phyloP scores from a whole-genome alignment of 1,140 invertebrate genomes.

The Ceratina calcarata region DNA sequence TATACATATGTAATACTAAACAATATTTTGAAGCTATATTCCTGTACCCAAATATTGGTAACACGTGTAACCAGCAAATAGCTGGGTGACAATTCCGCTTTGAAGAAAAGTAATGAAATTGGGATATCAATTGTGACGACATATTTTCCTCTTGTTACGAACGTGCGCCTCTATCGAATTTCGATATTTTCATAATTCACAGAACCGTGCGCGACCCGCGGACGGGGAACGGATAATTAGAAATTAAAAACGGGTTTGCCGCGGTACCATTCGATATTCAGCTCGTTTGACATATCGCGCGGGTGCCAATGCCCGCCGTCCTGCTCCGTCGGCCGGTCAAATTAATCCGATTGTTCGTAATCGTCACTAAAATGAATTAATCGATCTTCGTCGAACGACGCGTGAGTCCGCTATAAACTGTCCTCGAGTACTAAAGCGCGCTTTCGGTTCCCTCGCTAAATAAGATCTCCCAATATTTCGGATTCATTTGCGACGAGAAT shows the following conservation, averaged over 20 bases:
- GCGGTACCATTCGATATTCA: conserved; percentile 7
- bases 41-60: no score
- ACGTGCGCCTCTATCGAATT: not conserved
- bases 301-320: not conserved
- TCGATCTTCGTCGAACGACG: conserved; percentile 24
- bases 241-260: conserved; percentile 14
- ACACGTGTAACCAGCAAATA: no score
- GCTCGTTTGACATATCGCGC: not conserved
- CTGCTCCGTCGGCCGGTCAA: conserved; percentile 20
- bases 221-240: not conserved
- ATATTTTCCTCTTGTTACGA: not conserved
- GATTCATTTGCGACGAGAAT: not conserved
- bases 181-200: conserved; percentile 26
- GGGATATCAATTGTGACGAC: not conserved
- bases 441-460: not conserved
- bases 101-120: not conserved
- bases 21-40: no score
- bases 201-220: not conserved
- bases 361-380: conserved; percentile 40
- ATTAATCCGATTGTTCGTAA: conserved; percentile 48
- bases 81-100: not conserved
- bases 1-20: no score
- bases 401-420: not conserved
- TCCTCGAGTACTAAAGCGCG: not conserved
- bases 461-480: not conserved